phyloP scores from a whole-genome alignment of 1,140 invertebrate genomes.

The Drosophila punjabiensis region DNA sequence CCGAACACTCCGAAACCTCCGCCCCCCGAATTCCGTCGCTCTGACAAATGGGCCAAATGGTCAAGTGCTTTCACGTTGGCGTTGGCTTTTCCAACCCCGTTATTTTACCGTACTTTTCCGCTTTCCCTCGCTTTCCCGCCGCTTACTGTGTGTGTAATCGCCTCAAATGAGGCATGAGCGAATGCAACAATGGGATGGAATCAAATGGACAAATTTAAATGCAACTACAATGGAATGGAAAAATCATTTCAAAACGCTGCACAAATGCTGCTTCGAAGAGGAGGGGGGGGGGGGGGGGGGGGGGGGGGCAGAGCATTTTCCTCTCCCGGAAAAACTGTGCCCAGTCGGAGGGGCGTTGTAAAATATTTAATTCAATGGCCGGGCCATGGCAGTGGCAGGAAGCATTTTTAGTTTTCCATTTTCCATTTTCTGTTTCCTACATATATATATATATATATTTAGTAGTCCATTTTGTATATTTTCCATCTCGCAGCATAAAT shows the following conservation, averaged over 20 bases:
- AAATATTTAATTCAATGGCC: conserved; percentile 49
- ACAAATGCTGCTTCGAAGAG: conserved; percentile 48
- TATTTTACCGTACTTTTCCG: conserved; percentile 3
- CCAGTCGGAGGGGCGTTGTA: neutral
- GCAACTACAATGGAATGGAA: conserved; percentile 68
- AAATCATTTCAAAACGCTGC: conserved; percentile 60
- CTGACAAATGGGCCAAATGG: conserved; percentile 44
- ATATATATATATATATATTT: neutral
- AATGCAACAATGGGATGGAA: conserved; percentile 38
- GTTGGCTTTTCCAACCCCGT: conserved; percentile 17
- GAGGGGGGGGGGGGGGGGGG: neutral
- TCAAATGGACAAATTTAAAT: conserved; percentile 66
- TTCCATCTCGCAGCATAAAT: conserved; percentile 19
- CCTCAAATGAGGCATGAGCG: conserved; percentile 68
- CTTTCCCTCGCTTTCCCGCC: neutral
- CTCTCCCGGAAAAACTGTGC: conserved; percentile 1
- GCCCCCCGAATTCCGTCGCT: neutral
- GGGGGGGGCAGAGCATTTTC: neutral
- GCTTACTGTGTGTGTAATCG: conserved; percentile 36
- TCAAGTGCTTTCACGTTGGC: conserved; percentile 30
- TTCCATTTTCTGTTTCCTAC: neutral
- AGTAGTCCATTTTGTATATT: conserved; percentile 11
- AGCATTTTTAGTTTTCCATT: conserved; percentile 9
- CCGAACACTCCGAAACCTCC: neutral
- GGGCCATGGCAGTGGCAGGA: neutral